Evolutionary conservation across 1,140 invertebrate genomes (phyloP), one percentile per base, ranked within the genome.

Genomic region (Caerostris extrusa): DNA sequence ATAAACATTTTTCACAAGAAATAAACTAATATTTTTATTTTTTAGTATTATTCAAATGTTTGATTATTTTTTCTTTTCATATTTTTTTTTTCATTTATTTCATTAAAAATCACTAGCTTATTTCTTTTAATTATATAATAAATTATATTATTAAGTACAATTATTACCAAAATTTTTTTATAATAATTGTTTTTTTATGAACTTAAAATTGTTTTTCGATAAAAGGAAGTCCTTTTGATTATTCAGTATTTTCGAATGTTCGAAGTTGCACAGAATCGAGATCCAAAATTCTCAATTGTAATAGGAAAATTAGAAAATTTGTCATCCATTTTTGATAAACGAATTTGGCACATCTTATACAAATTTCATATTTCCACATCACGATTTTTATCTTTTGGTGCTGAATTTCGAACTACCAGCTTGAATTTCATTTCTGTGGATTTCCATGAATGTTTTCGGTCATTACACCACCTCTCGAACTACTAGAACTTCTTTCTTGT

Each of bases 401-500:
- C 19, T 50, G 71, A 12, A 8, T 50, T 77, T 10, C 10, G 53
- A n/a, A 77, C 12, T 50, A 4, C 34, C 34, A 34, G 2, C 34
- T 34, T 34, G 34, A 34, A 34, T 34, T 58, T 58, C 58, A 8
- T 57, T 57, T 85, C 19, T 7, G 3, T n/a, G 34, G 34, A 34
- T 34, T 34, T 34, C 3, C 19, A 19, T 4, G 10, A 86, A 19
- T 34, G 57, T 58, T 60, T 53, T 57, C 8, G 17, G 10, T 19
- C 53, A n/a, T 93, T 67, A 93, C 5, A 93, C 89, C 92, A 2
- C 92, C 92, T 56, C 92, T 87, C 3, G 92, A 93, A 53, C 92
- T 93, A 71, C 92, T 93, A 12, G 92, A 93, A 61, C 92, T 93
- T 34, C 92, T 77, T 61, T 93, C 92, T 82, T 93, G 92, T 8